Evolutionary conservation across 2,797 vertebrate species (phyloP), one percentile per base, ranked within the genome.

Genomic region (Lagocephalus sceleratus): DNA sequence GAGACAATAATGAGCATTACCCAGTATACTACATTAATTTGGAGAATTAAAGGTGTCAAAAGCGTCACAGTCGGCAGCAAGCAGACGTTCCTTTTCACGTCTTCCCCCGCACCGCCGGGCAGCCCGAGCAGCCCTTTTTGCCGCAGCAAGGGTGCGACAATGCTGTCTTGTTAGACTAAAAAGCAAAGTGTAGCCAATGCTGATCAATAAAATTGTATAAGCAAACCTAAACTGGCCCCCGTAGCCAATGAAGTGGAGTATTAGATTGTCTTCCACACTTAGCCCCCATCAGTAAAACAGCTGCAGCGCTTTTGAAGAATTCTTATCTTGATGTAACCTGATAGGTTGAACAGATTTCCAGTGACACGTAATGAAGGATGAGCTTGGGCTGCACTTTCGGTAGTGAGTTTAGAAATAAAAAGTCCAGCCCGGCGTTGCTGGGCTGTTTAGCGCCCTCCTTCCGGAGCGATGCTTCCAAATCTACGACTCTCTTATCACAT

Each of bases 131-230:
- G 38, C 2, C 9, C 45, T 44, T 79, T 79, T 74, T 69, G 78
- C 65, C 65, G 59, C 62, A 54, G 57, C 56, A 46, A 47, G 54
- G 29, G 45, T 68, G 47, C 51, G 60, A 62, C 60, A 61, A 48
- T 53, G 41, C 64, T 61, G 46, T 60, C 68, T 73, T 65, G 60
- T 75, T 72, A 61, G 47, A 55, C 40, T 23, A 46, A 66, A 32
- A 70, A 59, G 64, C 67, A 80, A 79, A 77, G 69, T 50, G 66
- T 57, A 66, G 67, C 69, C 42, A 51, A 54, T 47, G 47, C 58
- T 67, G 69, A 78, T 83, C 80, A 79, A 82, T 86, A 79, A 53
- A 38, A 67, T 71, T 76, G 81, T 76, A 82, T 62, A 75, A 63
- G 79, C 77, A 77, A 71, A 62, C 57, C 60, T 55, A 71, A 79